phyloP scores from a whole-genome alignment of 1,140 invertebrate species.

The Zaprionus ghesquierei region DNA sequence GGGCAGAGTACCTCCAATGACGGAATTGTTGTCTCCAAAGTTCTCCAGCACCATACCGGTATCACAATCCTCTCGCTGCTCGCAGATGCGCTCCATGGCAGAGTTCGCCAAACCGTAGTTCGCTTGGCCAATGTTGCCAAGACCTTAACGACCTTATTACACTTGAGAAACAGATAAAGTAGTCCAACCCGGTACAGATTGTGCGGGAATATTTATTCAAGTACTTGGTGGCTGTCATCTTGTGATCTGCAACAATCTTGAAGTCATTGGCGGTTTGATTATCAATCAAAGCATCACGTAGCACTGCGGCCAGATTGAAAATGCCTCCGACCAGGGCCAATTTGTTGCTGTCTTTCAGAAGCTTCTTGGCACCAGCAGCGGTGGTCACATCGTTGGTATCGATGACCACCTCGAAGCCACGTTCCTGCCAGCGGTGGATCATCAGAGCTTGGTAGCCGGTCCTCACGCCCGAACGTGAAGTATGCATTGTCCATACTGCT shows the following conservation, averaged over 20 bases:
- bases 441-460: conserved; percentile 94
- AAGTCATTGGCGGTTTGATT: conserved; percentile 93
- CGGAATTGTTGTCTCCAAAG: conserved; percentile 94
- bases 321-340: conserved; percentile 94
- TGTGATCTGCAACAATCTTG: conserved; percentile 89
- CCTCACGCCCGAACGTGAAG: conserved; percentile 92
- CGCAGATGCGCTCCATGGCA: conserved; percentile 96
- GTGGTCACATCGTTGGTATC: conserved; percentile 88
- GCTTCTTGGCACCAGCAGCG: conserved; percentile 86
- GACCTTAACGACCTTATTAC: conserved; percentile 96
- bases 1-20: conserved; percentile 95
- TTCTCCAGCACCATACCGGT: conserved; percentile 95
- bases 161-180: conserved; percentile 97
- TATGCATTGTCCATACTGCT: conserved; percentile 92
- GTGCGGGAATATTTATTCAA: conserved; percentile 89
- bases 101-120: conserved; percentile 99
- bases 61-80: conserved; percentile 95
- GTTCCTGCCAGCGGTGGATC: conserved; percentile 89
- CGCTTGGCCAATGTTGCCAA: conserved; percentile 96
- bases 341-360: conserved; percentile 88
- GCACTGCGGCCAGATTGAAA: conserved; percentile 96
- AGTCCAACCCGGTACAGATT: conserved; percentile 90
- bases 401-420: conserved; percentile 88
- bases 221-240: conserved; percentile 91
- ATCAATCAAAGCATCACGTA: conserved; percentile 94